Conservation (phyloP, 2,113 vertebrate genomes). For the Oryzias celebensis region DNA sequence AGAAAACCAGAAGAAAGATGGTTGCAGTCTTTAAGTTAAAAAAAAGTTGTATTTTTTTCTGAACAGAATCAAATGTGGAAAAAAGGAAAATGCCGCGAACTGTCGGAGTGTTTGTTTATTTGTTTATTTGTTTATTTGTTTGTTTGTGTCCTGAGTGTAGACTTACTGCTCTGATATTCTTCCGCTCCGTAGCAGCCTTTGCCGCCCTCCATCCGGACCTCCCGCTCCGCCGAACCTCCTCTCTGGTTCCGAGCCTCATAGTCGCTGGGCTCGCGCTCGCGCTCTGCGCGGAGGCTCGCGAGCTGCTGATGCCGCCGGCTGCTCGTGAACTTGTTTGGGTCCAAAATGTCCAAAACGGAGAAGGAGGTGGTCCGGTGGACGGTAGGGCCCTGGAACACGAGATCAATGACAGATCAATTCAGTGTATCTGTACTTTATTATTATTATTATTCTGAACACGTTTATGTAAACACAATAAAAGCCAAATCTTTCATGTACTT, state of each 20-base stretch:
- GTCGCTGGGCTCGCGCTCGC: conserved; percentile 65
- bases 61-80: no score
- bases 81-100: background rate
- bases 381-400: conserved; percentile 48
- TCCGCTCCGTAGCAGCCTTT: conserved; percentile 62
- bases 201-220: conserved; percentile 41
- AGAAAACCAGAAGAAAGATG: no score
- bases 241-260: conserved; percentile 63
- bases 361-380: conserved; percentile 91
- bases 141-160: background rate
- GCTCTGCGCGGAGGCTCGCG: conserved; percentile 68
- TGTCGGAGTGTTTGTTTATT: no score
- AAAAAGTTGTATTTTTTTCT: no score
- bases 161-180: conserved; percentile 77
- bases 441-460: no score
- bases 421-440: background rate
- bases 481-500: no score
- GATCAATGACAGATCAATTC: background rate
- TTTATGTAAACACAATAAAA: no score
- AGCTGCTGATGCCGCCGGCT: conserved; percentile 51
- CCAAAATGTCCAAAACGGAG: conserved; percentile 96
- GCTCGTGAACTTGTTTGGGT: conserved; percentile 96
- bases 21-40: no score
- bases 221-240: conserved; percentile 37
- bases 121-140: no score